Conservation (phyloP, 2,888 invertebrate species). For the Tipula helvola region DNA sequence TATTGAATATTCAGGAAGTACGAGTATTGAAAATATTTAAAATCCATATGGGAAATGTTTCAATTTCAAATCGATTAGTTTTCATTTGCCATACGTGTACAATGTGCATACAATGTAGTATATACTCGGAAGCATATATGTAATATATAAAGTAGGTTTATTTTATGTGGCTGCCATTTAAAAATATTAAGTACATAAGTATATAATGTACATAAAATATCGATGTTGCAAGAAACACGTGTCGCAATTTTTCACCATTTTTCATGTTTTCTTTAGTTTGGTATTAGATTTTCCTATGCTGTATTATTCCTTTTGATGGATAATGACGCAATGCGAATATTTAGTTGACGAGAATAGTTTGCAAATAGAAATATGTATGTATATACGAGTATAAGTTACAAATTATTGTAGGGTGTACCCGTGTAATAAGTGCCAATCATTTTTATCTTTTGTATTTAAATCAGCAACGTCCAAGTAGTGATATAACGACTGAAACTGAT, state of each 20-base stretch:
- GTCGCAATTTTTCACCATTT: not conserved
- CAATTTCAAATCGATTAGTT: not conserved
- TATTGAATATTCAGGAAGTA: not conserved
- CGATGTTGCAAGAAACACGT: not conserved
- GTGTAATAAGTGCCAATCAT: too few species aligned
- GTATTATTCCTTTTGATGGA: not conserved
- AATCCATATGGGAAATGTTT: not conserved
- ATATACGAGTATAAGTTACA: not conserved
- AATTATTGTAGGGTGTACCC: too few species aligned
- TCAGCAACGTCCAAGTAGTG: too few species aligned
- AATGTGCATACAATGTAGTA: not conserved
- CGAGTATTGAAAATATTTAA: not conserved
- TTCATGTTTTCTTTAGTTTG: not conserved
- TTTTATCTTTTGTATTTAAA: too few species aligned
- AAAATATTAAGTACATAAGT: not conserved
- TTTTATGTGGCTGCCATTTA: not conserved
- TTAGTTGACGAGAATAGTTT: not conserved
- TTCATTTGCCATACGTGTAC: not conserved
- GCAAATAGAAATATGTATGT: not conserved
- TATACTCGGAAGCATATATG: not conserved
- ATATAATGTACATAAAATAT: not conserved
- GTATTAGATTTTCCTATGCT: not conserved
- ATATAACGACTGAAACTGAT: too few species aligned
- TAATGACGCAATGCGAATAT: constrained; percentile 4
- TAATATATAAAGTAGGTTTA: not conserved